A percentile compares a stretch with the other conserved stretches of the same genome.
phyloP scores from a whole-genome alignment of 2,113 vertebrate species.

The Apodemus speciosus region DNA sequence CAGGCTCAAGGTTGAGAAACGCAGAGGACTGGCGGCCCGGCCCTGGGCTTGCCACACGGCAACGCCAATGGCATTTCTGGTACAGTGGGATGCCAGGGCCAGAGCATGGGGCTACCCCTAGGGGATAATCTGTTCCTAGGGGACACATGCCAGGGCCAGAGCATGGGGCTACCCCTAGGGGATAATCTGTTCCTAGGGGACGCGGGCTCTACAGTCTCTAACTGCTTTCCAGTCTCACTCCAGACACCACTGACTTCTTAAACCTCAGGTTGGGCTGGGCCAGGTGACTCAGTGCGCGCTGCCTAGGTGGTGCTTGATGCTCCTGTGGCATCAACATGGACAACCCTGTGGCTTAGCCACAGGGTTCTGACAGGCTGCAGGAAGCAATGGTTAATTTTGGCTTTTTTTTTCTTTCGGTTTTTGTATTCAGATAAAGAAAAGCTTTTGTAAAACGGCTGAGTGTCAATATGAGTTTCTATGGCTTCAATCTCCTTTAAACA shows the following conservation, averaged over 20 bases:
- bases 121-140: neutral
- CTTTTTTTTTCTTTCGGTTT: constrained; percentile 77
- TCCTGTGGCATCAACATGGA: constrained; percentile 65
- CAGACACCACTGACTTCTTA: constrained; percentile 56
- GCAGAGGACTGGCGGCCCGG: neutral
- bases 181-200: neutral
- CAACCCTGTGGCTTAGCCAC: constrained; percentile 81
- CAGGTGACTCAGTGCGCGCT: constrained; percentile 69
- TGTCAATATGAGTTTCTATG: constrained; percentile 95
- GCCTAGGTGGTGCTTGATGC: constrained; percentile 63
- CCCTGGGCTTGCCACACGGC: constrained; percentile 60
- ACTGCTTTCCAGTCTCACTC: constrained; percentile 65
- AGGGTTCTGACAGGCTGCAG: constrained; percentile 83
- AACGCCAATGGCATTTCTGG: constrained; percentile 73
- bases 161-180: constrained; percentile 38
- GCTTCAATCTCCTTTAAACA: constrained; percentile 99
- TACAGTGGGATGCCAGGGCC: constrained; percentile 70
- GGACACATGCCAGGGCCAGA: constrained; percentile 57
- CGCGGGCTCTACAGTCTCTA: constrained; percentile 51
- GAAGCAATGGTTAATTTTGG: constrained; percentile 87
- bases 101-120: constrained; percentile 54
- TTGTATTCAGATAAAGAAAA: constrained; percentile 88
- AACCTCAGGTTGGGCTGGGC: constrained; percentile 80
- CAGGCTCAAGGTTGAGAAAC: constrained; percentile 70
- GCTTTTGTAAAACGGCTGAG: constrained; percentile 91